phyloP scores from a whole-genome alignment of 2,113 vertebrate species.

The Clarias macrocephalus region DNA sequence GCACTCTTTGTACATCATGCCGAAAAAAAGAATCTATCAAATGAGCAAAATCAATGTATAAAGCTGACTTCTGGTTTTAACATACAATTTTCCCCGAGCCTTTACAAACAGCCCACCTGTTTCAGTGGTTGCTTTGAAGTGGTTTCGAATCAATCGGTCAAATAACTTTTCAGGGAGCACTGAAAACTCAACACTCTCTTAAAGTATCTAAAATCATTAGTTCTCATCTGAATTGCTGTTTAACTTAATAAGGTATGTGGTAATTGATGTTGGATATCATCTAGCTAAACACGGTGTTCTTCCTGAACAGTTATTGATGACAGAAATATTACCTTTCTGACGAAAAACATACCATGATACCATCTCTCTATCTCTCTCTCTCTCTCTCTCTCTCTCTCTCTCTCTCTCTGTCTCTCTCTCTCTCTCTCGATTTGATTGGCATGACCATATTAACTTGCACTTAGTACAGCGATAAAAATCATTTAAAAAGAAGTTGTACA shows the following conservation, averaged over 20 bases:
- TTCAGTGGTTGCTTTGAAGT: not conserved
- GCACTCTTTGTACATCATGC: not conserved
- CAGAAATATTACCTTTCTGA: slow-evolving; percentile 23
- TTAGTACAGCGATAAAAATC: not conserved
- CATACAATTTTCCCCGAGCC: not conserved
- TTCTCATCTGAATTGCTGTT: slow-evolving; percentile 41
- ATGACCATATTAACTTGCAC: not conserved
- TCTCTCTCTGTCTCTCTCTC: not conserved
- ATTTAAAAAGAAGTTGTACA: not conserved
- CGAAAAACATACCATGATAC: slow-evolving; percentile 4
- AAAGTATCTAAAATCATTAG: slow-evolving; percentile 12
- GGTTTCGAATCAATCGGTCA: not conserved
- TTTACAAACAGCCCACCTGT: not conserved
- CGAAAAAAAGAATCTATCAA: not conserved
- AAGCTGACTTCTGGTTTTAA: not conserved
- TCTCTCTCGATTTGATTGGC: not conserved
- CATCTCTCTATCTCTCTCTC: not conserved
- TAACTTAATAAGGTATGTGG: slow-evolving; percentile 49
- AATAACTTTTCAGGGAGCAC: not conserved
- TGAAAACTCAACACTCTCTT: not conserved
- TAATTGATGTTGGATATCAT: slow-evolving; percentile 24
- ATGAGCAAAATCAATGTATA: not conserved
- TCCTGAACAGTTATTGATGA: slow-evolving; percentile 19
- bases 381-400: not conserved
- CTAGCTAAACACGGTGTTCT: not conserved